phyloP scores from a whole-genome alignment of 2,888 invertebrate genomes.

The Neoscelio sp. region DNA sequence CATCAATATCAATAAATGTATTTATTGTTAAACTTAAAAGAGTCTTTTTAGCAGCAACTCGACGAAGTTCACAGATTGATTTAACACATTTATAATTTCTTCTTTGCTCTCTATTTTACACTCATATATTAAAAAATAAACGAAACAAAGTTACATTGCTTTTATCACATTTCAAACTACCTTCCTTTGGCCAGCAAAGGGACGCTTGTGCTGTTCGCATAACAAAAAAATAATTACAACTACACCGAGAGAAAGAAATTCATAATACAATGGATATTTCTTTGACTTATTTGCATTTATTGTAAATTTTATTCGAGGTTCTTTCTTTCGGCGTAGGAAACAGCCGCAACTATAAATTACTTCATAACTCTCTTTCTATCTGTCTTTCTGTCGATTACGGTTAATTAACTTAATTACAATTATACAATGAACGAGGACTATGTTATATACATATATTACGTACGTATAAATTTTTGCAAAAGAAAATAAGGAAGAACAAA shows the following conservation, averaged over 20 bases:
- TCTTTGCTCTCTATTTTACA: constrained; percentile 19
- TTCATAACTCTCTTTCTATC: not conserved
- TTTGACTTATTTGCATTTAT: too few relatives aligned
- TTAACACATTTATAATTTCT: not conserved
- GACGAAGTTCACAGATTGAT: not conserved
- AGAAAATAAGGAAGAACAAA: not conserved
- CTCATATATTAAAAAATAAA: constrained; percentile 34
- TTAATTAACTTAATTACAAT: constrained; percentile 10
- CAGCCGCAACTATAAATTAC: constrained; percentile 39
- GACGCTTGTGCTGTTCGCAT: constrained; percentile 34
- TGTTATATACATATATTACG: constrained; percentile 30
- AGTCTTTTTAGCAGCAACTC: constrained; percentile 12
- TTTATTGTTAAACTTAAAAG: constrained; percentile 12
- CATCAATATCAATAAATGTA: not conserved
- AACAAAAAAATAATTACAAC: constrained; percentile 47
- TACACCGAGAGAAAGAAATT: constrained; percentile 40
- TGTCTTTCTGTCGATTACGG: constrained; percentile 10
- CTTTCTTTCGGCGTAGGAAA: constrained; percentile 46
- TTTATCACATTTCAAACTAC: constrained; percentile 45
- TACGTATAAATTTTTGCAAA: constrained; percentile 12
- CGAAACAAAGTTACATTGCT: constrained; percentile 25
- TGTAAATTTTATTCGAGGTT: constrained; percentile 16
- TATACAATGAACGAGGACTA: constrained; percentile 17
- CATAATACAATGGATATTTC: constrained; percentile 7
- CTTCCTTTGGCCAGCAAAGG: constrained; percentile 65